phyloP scores from a whole-genome alignment of 2,797 vertebrate species.

The Otolemur crassicaudatus region DNA sequence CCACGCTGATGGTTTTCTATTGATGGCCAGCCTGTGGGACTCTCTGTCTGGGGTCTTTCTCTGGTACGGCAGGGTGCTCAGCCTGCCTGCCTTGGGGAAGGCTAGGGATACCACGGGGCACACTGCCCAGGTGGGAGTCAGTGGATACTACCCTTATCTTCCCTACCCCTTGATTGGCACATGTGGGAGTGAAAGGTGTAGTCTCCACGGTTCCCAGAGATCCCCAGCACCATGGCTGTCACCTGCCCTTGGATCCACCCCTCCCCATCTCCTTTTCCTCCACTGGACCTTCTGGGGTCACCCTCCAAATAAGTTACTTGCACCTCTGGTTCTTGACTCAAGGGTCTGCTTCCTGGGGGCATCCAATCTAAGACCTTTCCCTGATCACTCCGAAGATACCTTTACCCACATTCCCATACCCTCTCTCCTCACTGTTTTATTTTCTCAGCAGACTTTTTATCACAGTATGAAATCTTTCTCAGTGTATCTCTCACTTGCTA shows the following conservation, averaged over 20 bases:
- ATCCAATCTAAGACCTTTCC: background rate
- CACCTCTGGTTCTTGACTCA: background rate
- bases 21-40: background rate
- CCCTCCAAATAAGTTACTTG: background rate
- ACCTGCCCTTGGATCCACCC: background rate
- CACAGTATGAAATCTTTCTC: background rate
- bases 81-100: background rate
- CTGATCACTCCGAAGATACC: background rate
- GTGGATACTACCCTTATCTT: no score
- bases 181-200: accelerated
- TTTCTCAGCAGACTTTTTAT: background rate
- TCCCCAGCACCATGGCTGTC: background rate
- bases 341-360: background rate
- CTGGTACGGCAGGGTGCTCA: background rate
- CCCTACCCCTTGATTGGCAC: background rate
- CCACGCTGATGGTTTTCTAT: background rate
- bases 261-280: background rate
- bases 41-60: background rate
- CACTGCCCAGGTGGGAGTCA: background rate
- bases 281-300: background rate
- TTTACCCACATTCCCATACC: accelerated
- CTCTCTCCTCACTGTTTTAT: background rate
- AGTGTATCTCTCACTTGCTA: accelerated
- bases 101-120: no score
- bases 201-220: background rate